Evolutionary conservation across 2,797 vertebrate species (phyloP).

Genomic region (Nasua narica): DNA sequence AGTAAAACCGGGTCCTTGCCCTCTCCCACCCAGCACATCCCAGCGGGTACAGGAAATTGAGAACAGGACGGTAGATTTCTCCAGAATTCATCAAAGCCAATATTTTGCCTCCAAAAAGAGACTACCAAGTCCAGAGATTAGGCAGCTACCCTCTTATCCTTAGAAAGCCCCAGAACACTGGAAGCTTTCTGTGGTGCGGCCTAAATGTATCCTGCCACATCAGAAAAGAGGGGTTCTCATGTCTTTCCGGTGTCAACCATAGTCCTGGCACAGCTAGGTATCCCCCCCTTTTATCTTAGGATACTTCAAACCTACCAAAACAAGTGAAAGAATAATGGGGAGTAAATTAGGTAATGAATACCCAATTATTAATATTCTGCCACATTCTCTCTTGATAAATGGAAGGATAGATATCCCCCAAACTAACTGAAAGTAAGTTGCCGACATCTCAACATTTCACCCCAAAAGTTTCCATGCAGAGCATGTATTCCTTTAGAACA

Average conservation of each 20-base stretch:
- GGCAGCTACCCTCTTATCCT: not conserved
- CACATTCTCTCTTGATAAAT: not conserved
- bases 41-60: not conserved
- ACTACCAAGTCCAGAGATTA: not conserved
- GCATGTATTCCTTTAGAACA: not conserved
- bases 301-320: not conserved
- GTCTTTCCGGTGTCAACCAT: not conserved
- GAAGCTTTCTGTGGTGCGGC: not conserved
- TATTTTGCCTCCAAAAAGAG: not conserved
- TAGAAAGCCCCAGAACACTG: not conserved
- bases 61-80: not conserved
- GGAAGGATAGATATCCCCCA: not conserved
- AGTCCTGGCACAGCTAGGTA: not conserved
- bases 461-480: not conserved
- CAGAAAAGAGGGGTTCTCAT: not conserved
- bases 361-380: not conserved
- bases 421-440: not conserved
- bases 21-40: not conserved
- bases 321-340: not conserved
- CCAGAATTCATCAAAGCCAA: not conserved
- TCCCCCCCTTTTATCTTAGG: not conserved
- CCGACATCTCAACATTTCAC: not conserved
- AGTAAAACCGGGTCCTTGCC: not conserved
- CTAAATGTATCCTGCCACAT: not conserved
- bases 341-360: not conserved